Evolutionary conservation across 2,113 vertebrate species (phyloP).

Genomic region (Lophura nycthemera): DNA sequence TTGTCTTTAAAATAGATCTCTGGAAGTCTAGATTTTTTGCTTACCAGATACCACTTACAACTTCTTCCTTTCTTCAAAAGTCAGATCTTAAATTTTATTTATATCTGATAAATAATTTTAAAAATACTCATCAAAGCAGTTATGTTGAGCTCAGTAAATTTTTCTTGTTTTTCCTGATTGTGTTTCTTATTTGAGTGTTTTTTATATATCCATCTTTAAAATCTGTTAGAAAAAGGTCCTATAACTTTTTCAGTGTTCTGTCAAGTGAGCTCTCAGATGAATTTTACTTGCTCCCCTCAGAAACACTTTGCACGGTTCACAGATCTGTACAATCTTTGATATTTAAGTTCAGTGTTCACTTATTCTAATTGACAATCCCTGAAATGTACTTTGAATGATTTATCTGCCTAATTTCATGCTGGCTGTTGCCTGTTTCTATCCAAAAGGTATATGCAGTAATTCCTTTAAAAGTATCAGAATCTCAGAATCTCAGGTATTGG

Average conservation of each 20-base stretch:
- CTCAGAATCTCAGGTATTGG: not conserved
- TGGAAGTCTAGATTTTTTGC: not conserved
- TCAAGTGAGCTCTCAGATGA: not conserved
- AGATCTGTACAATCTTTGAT: not conserved
- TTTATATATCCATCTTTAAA: not conserved
- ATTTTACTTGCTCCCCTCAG: conserved; percentile 1
- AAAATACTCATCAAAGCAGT: not conserved
- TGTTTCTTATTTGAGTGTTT: not conserved
- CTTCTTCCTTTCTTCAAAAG: not conserved
- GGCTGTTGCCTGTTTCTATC: not conserved
- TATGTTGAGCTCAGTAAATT: not conserved
- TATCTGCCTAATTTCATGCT: not conserved
- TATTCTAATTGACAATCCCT: not conserved
- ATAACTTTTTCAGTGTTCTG: not conserved
- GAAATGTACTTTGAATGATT: not conserved
- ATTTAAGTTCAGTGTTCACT: not conserved
- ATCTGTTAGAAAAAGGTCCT: not conserved
- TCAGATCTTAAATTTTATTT: not conserved
- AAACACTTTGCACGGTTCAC: not conserved
- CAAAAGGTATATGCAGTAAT: not conserved
- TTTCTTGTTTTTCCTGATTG: not conserved
- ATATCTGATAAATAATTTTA: too few species aligned
- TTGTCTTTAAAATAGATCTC: not conserved
- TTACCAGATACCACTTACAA: not conserved
- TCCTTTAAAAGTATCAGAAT: not conserved